Conservation (phyloP, 2,888 invertebrate genomes). For the Brassicogethes aeneus region DNA sequence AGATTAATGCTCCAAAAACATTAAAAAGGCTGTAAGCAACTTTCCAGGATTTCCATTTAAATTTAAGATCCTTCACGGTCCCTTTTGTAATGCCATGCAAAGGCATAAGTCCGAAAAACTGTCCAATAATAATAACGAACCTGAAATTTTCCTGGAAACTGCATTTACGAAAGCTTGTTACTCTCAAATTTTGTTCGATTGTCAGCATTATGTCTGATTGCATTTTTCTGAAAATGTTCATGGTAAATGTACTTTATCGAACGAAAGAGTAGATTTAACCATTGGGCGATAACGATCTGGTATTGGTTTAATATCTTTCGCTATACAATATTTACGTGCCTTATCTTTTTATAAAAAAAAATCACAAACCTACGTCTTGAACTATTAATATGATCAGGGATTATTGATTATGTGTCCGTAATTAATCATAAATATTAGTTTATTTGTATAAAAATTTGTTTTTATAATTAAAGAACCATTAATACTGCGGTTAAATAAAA, state of each 20-base stretch:
- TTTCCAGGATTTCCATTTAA: constrained; percentile 26
- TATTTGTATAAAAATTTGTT: too few species aligned
- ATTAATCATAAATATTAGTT: too few species aligned
- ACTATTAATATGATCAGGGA: too few species aligned
- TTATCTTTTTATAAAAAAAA: too few species aligned
- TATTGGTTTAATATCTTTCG: too few species aligned
- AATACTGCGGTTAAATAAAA: too few species aligned
- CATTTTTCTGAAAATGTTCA: constrained; percentile 18
- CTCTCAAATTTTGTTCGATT: constrained; percentile 14
- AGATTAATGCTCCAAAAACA: constrained; percentile 20
- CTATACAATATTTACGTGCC: too few species aligned
- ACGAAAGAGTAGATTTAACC: too few species aligned
- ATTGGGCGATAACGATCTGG: too few species aligned
- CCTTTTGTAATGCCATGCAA: constrained; percentile 19
- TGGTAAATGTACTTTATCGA: constrained; percentile 7
- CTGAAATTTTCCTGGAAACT: constrained; percentile 25
- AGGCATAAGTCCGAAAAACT: constrained; percentile 33
- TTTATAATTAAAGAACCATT: too few species aligned
- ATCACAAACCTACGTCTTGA: too few species aligned
- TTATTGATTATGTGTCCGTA: too few species aligned
- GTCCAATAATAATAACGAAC: constrained; percentile 26
- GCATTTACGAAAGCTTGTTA: constrained; percentile 7
- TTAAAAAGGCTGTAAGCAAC: constrained; percentile 24
- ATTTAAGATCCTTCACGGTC: constrained; percentile 21
- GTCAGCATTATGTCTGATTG: constrained; percentile 20